Evolutionary conservation across 2,113 vertebrate genomes (phyloP).

Genomic region (Anolis sagrei): DNA sequence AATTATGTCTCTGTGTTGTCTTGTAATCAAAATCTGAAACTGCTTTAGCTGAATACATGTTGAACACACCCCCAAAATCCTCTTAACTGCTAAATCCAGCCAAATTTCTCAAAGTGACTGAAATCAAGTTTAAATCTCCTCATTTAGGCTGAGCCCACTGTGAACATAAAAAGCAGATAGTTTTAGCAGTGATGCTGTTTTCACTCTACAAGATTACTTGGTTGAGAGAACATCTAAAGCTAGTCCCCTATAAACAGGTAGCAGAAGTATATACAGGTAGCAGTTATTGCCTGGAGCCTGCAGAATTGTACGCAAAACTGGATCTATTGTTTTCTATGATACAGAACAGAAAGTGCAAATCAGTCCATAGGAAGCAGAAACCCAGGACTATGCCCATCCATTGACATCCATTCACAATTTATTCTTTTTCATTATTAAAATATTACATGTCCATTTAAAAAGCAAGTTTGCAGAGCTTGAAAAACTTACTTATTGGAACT

Average conservation of each 20-base stretch:
- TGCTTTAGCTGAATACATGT: not conserved
- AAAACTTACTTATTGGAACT: no score
- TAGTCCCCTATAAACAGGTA: not conserved
- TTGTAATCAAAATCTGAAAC: not conserved
- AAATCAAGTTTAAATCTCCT: not conserved
- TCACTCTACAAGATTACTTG: slow-evolving; percentile 1
- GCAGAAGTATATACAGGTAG: accelerated
- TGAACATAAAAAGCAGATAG: not conserved
- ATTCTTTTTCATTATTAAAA: not conserved
- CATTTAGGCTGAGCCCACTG: not conserved
- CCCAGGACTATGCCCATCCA: not conserved
- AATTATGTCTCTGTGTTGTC: not conserved
- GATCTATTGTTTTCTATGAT: not conserved
- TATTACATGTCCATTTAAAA: not conserved
- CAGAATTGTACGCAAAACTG: not conserved
- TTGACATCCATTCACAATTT: not conserved
- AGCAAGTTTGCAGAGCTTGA: not conserved
- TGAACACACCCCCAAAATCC: not conserved
- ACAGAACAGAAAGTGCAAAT: not conserved
- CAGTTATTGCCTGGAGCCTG: not conserved
- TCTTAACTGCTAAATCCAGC: not conserved
- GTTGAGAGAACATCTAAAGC: not conserved
- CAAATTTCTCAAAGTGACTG: not conserved
- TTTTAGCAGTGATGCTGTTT: not conserved
- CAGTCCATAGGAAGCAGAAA: not conserved